Percentiles rank a stretch among this genome's conserved stretches.
phyloP scores from a whole-genome alignment of 2,888 invertebrate genomes.

The Callosobruchus maculatus region DNA sequence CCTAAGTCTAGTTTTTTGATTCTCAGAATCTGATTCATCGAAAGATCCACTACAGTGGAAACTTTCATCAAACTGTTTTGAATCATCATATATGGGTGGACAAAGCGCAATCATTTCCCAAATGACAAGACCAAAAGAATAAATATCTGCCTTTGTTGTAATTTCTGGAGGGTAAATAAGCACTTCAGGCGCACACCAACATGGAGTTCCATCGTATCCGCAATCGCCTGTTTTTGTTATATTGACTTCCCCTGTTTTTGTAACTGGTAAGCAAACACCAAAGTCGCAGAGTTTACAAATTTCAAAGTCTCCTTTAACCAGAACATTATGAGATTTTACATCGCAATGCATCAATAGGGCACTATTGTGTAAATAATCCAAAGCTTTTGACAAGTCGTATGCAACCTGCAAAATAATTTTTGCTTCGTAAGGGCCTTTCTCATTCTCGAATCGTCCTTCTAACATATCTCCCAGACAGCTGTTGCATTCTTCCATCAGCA shows the following conservation, averaged over 20 bases:
- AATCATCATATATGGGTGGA: conserved; percentile 53
- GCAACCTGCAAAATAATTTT: conserved; percentile 63
- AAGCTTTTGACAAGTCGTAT: conserved; percentile 63
- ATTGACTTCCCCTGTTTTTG: conserved; percentile 60
- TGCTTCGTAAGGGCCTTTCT: conserved; percentile 58
- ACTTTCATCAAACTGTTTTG: neutral
- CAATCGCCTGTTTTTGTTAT: conserved; percentile 52
- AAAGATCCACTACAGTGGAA: conserved; percentile 16
- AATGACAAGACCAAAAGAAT: conserved; percentile 72
- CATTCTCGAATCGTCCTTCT: conserved; percentile 61
- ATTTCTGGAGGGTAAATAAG: conserved; percentile 58
- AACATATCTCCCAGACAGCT: conserved; percentile 71
- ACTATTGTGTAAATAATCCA: conserved; percentile 74
- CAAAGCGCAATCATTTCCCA: conserved; percentile 79
- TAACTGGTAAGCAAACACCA: conserved; percentile 72
- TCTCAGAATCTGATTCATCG: conserved; percentile 34
- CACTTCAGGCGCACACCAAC: conserved; percentile 80
- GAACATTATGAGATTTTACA: conserved; percentile 77
- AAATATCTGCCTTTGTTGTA: conserved; percentile 73
- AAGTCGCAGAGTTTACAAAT: conserved; percentile 81
- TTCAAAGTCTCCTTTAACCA: conserved; percentile 72
- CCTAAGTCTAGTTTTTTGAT: conserved; percentile 52
- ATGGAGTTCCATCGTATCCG: conserved; percentile 68
- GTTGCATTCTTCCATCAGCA: conserved; percentile 78
- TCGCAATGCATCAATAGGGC: conserved; percentile 76